These are phyloP conservation scores for Luperina nickerlii DNA, from an alignment of 2,888 invertebrate species.

Conservation along the genomic window DNA sequence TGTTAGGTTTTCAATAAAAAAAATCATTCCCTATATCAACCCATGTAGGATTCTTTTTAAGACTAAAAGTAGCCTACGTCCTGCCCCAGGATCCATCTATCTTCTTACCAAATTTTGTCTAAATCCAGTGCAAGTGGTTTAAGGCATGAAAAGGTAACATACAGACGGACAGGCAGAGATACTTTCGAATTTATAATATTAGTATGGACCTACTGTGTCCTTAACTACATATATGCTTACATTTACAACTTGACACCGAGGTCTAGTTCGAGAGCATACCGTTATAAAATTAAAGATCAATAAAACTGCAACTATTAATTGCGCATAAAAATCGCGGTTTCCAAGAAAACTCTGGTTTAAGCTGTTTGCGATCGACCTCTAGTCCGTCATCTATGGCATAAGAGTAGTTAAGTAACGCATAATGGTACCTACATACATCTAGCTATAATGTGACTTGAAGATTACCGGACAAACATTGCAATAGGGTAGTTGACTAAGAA, in stretches of 20 bases:
- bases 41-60: background rate
- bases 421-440: slow-evolving; percentile 15
- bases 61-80: background rate
- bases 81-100: background rate
- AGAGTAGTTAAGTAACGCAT: slow-evolving; percentile 49
- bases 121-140: background rate
- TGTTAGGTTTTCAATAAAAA: background rate
- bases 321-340: slow-evolving; percentile 37
- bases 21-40: background rate
- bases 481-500: too few relatives aligned
- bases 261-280: slow-evolving; percentile 22
- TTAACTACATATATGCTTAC: background rate
- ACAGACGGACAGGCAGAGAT: background rate
- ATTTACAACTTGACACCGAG: slow-evolving; percentile 8
- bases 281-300: slow-evolving; percentile 12
- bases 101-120: background rate
- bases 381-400: slow-evolving; percentile 54
- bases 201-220: background rate
- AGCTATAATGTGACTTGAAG: slow-evolving; percentile 34
- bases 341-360: slow-evolving; percentile 4
- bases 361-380: slow-evolving; percentile 42
- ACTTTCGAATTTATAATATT: background rate
- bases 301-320: slow-evolving; percentile 23
- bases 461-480: slow-evolving; percentile 40
- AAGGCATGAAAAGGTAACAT: background rate